phyloP scores from a whole-genome alignment of 2,797 vertebrate genomes.

The Manis crassicaudata region DNA sequence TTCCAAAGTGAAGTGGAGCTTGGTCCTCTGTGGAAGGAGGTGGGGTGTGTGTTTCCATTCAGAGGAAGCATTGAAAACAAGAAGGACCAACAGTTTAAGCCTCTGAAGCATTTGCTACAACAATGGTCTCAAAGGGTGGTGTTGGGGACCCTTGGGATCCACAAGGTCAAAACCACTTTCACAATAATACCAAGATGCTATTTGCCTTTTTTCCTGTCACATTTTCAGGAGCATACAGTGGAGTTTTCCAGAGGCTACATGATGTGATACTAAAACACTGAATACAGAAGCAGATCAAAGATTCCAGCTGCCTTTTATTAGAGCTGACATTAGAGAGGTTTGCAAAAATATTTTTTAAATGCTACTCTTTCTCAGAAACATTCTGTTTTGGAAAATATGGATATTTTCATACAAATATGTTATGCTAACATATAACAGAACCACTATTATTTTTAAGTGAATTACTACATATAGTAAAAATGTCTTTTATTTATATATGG shows the following conservation, averaged over 20 bases:
- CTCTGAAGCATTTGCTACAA: background rate
- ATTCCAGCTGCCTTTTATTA: conserved; percentile 14
- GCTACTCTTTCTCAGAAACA: background rate
- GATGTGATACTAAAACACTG: background rate
- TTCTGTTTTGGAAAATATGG: conserved; percentile 8
- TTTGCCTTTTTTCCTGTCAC: background rate
- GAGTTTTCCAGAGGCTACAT: background rate
- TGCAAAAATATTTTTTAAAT: background rate
- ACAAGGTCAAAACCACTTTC: background rate
- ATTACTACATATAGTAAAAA: background rate
- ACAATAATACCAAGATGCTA: background rate
- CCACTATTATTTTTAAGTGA: background rate
- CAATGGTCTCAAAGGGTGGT: background rate
- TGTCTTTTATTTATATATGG: background rate
- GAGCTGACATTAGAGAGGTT: background rate
- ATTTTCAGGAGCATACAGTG: background rate
- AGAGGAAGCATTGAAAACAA: background rate
- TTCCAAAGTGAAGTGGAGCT: background rate
- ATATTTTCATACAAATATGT: background rate
- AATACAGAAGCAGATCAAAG: background rate
- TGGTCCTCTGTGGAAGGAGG: background rate
- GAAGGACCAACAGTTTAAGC: background rate
- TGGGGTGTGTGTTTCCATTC: background rate
- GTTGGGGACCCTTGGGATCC: background rate
- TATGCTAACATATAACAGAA: background rate